These are phyloP conservation scores for Melopsittacus undulatus DNA, from an alignment of 2,797 vertebrate genomes.

Conservation along the genomic window DNA sequence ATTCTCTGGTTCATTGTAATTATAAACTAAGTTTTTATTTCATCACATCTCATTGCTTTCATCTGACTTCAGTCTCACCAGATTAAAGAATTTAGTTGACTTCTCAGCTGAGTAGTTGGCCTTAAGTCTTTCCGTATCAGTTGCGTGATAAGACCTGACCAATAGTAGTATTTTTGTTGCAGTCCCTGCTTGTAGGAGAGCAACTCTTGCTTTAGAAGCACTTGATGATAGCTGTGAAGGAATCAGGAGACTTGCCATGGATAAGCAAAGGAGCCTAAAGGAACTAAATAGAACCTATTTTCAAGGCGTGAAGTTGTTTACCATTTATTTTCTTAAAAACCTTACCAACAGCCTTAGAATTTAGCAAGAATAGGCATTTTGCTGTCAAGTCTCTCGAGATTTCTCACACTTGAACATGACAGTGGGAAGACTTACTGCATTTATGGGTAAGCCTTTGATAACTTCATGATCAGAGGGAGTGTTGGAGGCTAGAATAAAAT, in stretches of 20 bases:
- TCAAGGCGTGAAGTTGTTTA: neutral
- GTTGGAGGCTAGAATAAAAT: slow-evolving; percentile 34
- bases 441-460: neutral
- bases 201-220: neutral
- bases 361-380: slow-evolving; percentile 40
- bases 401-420: slow-evolving; percentile 7
- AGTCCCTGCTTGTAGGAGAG: neutral
- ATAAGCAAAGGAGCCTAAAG: neutral
- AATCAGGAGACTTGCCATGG: neutral
- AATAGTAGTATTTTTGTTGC: neutral
- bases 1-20: neutral
- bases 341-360: neutral
- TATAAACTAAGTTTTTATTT: neutral
- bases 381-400: slow-evolving; percentile 49
- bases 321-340: neutral
- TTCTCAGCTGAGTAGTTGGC: neutral
- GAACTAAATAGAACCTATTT: neutral
- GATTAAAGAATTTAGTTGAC: neutral
- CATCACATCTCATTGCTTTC: neutral
- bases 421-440: slow-evolving; percentile 17
- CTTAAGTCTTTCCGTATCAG: neutral
- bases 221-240: neutral
- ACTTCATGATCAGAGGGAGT: neutral
- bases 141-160: neutral
- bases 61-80: neutral